Evolutionary conservation across 2,888 invertebrate species (phyloP).

Genomic region (Tenthredo amoena): DNA sequence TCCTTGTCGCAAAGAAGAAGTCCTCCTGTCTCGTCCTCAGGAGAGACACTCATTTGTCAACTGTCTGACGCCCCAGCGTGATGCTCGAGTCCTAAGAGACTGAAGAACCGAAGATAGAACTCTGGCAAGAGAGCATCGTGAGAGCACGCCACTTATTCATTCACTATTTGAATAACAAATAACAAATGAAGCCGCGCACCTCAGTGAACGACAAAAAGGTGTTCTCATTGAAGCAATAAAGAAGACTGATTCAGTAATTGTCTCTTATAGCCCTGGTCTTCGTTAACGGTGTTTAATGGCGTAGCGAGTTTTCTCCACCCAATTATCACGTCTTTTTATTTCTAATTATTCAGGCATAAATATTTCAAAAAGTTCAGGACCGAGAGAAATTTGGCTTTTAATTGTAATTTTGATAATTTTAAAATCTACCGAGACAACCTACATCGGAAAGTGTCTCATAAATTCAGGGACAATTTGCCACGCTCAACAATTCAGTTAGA

Average conservation of each 20-base stretch:
- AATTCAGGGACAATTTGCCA: constrained; percentile 8
- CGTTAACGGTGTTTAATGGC: constrained; percentile 11
- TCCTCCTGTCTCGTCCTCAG: constrained; percentile 20
- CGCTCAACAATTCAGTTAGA: background rate
- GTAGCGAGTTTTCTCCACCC: background rate
- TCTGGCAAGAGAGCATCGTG: constrained; percentile 1
- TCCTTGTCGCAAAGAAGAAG: constrained; percentile 17
- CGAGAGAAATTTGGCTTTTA: background rate
- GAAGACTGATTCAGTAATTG: constrained; percentile 16
- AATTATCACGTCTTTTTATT: constrained; percentile 24
- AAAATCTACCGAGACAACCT: background rate
- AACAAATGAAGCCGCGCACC: constrained; percentile 18
- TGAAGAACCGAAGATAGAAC: constrained; percentile 17
- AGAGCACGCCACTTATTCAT: constrained; percentile 36
- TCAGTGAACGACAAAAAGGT: constrained; percentile 29
- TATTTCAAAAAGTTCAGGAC: background rate
- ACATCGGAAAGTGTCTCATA: background rate
- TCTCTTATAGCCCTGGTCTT: constrained; percentile 6
- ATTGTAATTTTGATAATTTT: background rate
- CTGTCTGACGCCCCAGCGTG: constrained; percentile 9
- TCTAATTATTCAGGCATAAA: background rate
- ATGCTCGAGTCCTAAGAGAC: constrained; percentile 21
- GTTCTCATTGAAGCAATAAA: constrained; percentile 21
- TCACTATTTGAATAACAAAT: constrained; percentile 45
- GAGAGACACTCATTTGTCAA: constrained; percentile 48